phyloP scores from a whole-genome alignment of 2,888 invertebrate genomes.

The Subacronicta megacephala region DNA sequence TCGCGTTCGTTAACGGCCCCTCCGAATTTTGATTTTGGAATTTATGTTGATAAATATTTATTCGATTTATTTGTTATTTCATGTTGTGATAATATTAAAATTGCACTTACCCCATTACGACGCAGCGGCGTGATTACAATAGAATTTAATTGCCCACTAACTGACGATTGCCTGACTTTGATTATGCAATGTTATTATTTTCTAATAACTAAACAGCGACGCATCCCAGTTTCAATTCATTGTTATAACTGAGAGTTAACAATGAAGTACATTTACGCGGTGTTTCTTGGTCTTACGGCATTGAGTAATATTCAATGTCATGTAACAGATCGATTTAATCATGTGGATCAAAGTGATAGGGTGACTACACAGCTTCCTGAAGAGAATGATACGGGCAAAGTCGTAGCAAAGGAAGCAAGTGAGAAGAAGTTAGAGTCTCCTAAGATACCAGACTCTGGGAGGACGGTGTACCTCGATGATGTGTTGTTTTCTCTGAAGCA shows the following conservation, averaged over 20 bases:
- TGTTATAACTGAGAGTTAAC: conserved; percentile 34
- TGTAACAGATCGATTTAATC: conserved; percentile 57
- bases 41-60: neutral
- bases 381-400: conserved; percentile 43
- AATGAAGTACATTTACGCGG: conserved; percentile 64
- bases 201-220: conserved; percentile 63
- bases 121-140: conserved; percentile 35
- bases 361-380: conserved; percentile 22
- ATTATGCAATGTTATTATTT: conserved; percentile 69
- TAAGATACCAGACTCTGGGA: conserved; percentile 57
- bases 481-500: conserved; percentile 75
- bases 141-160: conserved; percentile 60
- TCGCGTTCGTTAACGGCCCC: neutral
- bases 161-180: conserved; percentile 60
- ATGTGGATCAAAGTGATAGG: conserved; percentile 19
- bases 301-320: conserved; percentile 52
- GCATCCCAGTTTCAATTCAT: conserved; percentile 63
- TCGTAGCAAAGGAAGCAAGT: conserved; percentile 27
- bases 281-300: conserved; percentile 43
- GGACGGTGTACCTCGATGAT: conserved; percentile 78
- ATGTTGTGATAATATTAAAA: conserved; percentile 9
- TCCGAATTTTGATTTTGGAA: neutral
- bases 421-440: conserved; percentile 49
- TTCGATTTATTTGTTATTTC: conserved; percentile 1
- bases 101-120: conserved; percentile 25